Conservation (phyloP, 1,140 invertebrate species). For the Cotesia chilonis region DNA sequence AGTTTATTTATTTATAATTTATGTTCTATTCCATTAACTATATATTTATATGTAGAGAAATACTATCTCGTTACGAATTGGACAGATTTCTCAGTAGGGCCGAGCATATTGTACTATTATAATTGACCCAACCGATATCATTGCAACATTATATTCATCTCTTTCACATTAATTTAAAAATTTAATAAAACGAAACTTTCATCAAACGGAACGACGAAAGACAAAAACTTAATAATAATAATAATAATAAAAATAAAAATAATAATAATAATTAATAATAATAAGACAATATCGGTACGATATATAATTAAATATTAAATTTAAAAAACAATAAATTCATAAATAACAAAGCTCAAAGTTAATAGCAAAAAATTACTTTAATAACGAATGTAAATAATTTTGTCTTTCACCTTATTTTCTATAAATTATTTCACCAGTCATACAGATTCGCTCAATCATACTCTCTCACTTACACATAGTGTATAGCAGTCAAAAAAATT, state of each 20-base stretch:
- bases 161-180: neutral
- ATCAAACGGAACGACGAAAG: too few species aligned
- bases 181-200: neutral
- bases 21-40: slow-evolving; percentile 42
- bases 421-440: neutral
- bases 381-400: slow-evolving; percentile 6
- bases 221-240: too few species aligned
- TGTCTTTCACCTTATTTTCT: slow-evolving; percentile 1
- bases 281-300: too few species aligned
- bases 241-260: too few species aligned
- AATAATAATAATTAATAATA: too few species aligned
- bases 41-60: slow-evolving; percentile 59
- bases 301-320: too few species aligned
- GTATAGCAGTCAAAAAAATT: slow-evolving; percentile 9
- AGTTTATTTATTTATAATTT: slow-evolving; percentile 55
- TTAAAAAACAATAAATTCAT: neutral
- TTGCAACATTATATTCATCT: slow-evolving; percentile 31
- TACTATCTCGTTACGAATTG: slow-evolving; percentile 64
- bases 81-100: slow-evolving; percentile 60
- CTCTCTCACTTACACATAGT: neutral
- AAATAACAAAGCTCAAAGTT: neutral
- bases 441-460: neutral
- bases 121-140: slow-evolving; percentile 34
- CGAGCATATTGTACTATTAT: slow-evolving; percentile 48
- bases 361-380: neutral